Base-by-base conservation (phyloP, 2,888 invertebrate genomes). In the Leptothorax acervorum region DNA sequence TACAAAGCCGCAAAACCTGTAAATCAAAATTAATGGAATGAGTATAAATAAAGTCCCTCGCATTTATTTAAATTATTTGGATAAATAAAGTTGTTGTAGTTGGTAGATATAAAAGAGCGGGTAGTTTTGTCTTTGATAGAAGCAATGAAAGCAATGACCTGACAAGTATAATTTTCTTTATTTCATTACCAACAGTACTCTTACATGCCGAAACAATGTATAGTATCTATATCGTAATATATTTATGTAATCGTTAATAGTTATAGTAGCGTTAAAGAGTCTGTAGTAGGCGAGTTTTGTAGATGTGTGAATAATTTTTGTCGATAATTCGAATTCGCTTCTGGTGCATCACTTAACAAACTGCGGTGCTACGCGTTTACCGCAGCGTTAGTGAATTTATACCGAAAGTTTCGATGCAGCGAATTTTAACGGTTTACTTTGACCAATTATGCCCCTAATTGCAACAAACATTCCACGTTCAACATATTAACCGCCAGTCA, bases 121-220 rank as follows among this genome's bases (percentile, higher is more conserved):
- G 15, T 31, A n/a, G 8, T 73, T 28, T 18, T 31, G 31, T 11
- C n/a, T 31, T 28, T n/a, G 23, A 15, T 5, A 15, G 35, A 45
- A 39, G 1, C 31, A 65, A 18, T 28, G 42, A 35, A 79, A n/a
- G n/a, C n/a, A n/a, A n/a, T n/a, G 9, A 45, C 31, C 83, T 91
- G 92, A 92, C 92, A 93, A 93, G 91, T 92, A 93, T 93, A 93
- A 92, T 92, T 91, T 92, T 92, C 89, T 93, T 93, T 93, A 93
- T 93, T 93, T 92, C 93, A 92, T 93, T 92, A 93, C 92, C 93
- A 93, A 93, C 93, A 93, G 90, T 92, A 88, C 92, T 90, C 87
- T 92, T 93, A 93, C 93, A 92, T 92, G 92, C 91, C 90, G 93
- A 92, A 93, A 93, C 93, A 93, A 92, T 92, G 90, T 93, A 92